Evolutionary conservation across 2,888 invertebrate species (phyloP), one percentile per base, ranked within the genome.

Genomic region (Drepana falcataria): DNA sequence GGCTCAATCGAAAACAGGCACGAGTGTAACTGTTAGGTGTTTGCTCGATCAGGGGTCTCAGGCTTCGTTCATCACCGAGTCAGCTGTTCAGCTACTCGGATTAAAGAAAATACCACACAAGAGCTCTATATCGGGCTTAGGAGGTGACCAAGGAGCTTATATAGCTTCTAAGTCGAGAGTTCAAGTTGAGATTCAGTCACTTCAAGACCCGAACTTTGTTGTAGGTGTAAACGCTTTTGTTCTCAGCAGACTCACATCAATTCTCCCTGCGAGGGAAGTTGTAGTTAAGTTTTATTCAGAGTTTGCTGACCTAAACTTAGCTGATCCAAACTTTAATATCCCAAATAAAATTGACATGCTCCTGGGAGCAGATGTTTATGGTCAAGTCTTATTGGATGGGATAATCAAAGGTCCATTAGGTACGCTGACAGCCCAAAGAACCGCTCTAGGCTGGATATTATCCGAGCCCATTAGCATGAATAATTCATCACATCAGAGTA

Each of bases 41-140:
- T 55, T 71, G 40, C 7, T 71, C 4, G 71, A 69, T 53, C 68
- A 66, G 40, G 68, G 70, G 2, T 68, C 71, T 6, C 61, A 70
- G 48, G 64, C 64, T 7, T 68, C 60, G 6, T 70, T 71, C 51
- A 62, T 71, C 2, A 68, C 68, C 0, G 70, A 72, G 21, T 35
- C 66, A 5, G 55, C 63, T 33, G 68, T 63, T 0, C 68, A 68
- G 51, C 47, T 55, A 2, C 51, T 71, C 0, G 44, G 59, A 2
- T 53, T 72, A 0, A 63, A 64, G 4, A 63, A 64, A 41, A 58
- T 55, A 3, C 59, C 65, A 35, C 48, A 55, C 7, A 54, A 47
- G 7, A 49, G 60, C 2, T n/a, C n/a, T 0, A 54, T 66, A 6
- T 57, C 63, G 35, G 64, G 63, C 3, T 40, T 66, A 48, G 64